Base-by-base conservation (phyloP, 2,113 vertebrate genomes). In the Aspiorhynchus laticeps region DNA sequence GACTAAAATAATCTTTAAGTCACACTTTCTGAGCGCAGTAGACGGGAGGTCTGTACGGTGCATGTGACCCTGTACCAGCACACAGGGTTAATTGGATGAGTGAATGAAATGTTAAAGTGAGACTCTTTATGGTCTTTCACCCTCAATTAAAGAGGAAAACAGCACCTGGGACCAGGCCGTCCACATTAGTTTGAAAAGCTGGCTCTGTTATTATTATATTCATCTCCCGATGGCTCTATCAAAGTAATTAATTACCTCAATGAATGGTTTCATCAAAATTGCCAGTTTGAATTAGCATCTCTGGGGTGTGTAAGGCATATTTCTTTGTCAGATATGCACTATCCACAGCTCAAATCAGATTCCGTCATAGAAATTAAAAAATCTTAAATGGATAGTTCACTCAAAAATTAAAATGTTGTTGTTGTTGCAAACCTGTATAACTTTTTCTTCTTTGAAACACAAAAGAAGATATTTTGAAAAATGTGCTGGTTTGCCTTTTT, bases 61-160 rank as follows among this genome's bases (percentile, higher is more conserved):
- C 89, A 59, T 83, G 41, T 77, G 84, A 67, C 87, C 85, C 43
- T n/a, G 26, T 53, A 88, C 87, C 89, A 80, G 91, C 79, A 90
- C 89, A 88, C 90, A 76, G 92, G 93, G 94, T 95, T 95, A 95
- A 96, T 96, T 96, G 94, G 92, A 92, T 93, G 91, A 94, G 92
- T 92, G 94, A 93, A 93, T 94, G 93, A 94, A 95, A 92, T 93
- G 94, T 91, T 93, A 92, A 95, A 93, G 94, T 94, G 94, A 93
- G 92, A 95, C 93, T 95, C 95, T 94, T 94, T 95, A 95, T 96
- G 95, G 95, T 95, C 95, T 95, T 92, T 93, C 94, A 91, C 92
- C 94, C 91, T 91, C 91, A 89, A 95, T 96, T 94, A 93, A 95
- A 94, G 93, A 93, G 91, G 82, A 74, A 89, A 93, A 91, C 91